Evolutionary conservation across 2,797 vertebrate genomes (phyloP), one percentile per base, ranked within the genome.

Genomic region (Sylvilagus floridanus): DNA sequence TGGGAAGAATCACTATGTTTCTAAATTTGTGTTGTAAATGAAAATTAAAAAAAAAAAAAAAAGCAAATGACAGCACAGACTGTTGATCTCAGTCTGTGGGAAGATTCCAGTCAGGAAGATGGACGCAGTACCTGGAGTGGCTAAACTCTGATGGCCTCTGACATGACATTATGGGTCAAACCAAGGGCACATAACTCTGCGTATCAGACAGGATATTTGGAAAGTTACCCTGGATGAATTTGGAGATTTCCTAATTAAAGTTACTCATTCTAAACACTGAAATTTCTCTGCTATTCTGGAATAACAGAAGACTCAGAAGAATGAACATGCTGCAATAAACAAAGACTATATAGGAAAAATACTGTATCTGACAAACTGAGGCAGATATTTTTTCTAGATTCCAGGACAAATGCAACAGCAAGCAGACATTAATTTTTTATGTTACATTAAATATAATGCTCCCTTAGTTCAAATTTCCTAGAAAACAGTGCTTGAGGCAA

Each of bases 221-320:
- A 63, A 94, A 94, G 92, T 72, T 54, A 95, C 57, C 26, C 9
- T 30, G 24, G 62, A 57, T 84, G 52, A 72, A 72, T 84, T 73
- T 79, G 79, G 63, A n/a, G 47, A 84, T 88, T 84, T 95, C 63
- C 19, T 63, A 82, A 87, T 87, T 86, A 92, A 94, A 86, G 72
- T 57, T 62, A 79, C 47, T 71, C 26, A 66, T 14, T 42, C 21
- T 42, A 30, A 42, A 50, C 21, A 90, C 24, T 92, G 21, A 60
- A 42, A 84, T 73, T 50, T 93, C 19, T 93, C 57, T 79, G 32
- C 21, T 69, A 11, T 35, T 92, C 37, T 35, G 30, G 28, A 37
- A 88, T 52, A 47, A 76, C 19, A 83, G 63, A 90, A n/a, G 37
- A 60, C 22, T 76, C 21, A 73, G 57, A 86, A 24, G 42, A 84